Evolutionary conservation across 2,888 invertebrate species (phyloP), one percentile per base, ranked within the genome.

Genomic region (Tillus elongatus): DNA sequence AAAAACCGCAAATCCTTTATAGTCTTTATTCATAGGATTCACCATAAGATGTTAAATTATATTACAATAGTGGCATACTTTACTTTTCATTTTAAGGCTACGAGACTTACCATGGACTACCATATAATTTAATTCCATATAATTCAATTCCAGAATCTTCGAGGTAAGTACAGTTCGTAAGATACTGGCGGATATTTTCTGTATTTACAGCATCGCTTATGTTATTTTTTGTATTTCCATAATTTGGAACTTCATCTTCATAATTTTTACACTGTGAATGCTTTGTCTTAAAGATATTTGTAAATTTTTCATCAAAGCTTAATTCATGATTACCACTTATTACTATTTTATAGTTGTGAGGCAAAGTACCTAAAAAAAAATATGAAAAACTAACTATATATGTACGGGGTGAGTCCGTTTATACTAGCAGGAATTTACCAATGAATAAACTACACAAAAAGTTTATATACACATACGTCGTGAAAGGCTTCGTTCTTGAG

Each of bases 261-360:
- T 75, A 1, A 69, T 67, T 43, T 72, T 71, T 51, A 24, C 10
- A 10, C 33, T 72, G 71, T 12, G 50, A 49, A 39, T 48, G 46
- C 42, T 49, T 60, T 24, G 58, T 52, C 30, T 67, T 67, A 46
- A 77, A 73, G 1, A 74, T 71, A 58, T 75, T 71, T 1, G 75
- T 74, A 51, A 81, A 82, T 15, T 73, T 75, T 15, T 71, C 62
- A 63, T 89, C 88, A 56, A 89, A 85, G 53, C 84, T 83, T 31
- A 87, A 65, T 57, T 89, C 88, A 63, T 89, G 88, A 67, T 89
- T 89, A 12, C 89, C 89, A 35, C 85, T 83, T 50, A 89, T 87
- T 1, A 86, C 83, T 40, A 89, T 71, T 66, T 88, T 88, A 53
- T 83, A 71, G 51, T 75, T 75, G 57, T 88, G 86, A 2, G 85